A percentile compares a stretch with the other conserved stretches of the same genome.
These are phyloP conservation scores for Mya arenaria DNA, from an alignment of 1,140 invertebrate genomes.

Conservation along the genomic window DNA sequence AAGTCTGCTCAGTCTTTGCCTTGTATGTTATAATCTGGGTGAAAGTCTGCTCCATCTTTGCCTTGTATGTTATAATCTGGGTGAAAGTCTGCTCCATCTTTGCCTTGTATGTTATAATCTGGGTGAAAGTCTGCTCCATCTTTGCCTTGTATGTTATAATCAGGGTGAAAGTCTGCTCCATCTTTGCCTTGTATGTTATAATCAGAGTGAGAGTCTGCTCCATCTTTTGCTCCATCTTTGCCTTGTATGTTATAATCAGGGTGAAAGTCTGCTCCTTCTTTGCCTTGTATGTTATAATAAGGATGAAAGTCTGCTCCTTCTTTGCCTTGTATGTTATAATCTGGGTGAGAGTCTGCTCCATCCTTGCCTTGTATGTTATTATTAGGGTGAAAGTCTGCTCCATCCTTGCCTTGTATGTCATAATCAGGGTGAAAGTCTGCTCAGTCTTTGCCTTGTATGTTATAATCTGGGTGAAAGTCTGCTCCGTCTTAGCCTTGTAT, in stretches of 20 bases:
- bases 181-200: not conserved
- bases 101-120: not conserved
- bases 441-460: not conserved
- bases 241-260: not conserved
- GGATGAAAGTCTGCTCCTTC: not conserved
- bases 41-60: too few species aligned
- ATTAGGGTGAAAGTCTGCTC: not conserved
- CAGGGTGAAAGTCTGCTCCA: not conserved
- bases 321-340: not conserved
- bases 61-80: not conserved
- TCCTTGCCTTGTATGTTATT: not conserved
- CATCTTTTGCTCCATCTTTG: too few species aligned
- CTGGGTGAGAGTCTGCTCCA: not conserved
- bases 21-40: not conserved
- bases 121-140: not conserved
- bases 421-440: not conserved
- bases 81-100: not conserved
- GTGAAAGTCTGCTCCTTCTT: too few species aligned
- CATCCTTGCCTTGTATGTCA: too few species aligned
- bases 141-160: not conserved
- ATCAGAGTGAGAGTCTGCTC: not conserved
- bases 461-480: not conserved
- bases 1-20: too few species aligned
- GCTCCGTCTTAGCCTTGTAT: not conserved
- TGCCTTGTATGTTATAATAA: not conserved